Evolutionary conservation across 1,140 invertebrate genomes (phyloP), one percentile per base, ranked within the genome.

Genomic region (Rhyzopertha dominica): DNA sequence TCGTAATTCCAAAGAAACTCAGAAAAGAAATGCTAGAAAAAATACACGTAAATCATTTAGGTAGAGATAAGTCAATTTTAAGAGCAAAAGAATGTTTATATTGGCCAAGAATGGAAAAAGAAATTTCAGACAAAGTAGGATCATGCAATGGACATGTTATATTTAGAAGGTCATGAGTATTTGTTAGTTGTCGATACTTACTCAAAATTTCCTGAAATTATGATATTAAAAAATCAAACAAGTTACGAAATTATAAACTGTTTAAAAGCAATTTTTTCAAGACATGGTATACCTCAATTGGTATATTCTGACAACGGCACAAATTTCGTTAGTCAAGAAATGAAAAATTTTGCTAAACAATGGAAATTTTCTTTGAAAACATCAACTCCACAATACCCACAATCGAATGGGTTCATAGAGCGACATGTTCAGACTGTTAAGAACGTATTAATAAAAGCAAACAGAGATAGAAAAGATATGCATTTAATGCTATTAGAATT

Each of bases 401-500:
- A 66, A 41, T 61, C 62, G 4, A 72, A 73, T 49, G 69, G 71
- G 1, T 53, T 66, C 35, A 61, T 60, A 5, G 68, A 73, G 54
- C 19, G 56, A 13, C 18, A 51, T 1, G 35, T 62, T n/a, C 48
- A 54, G 34, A 54, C 45, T 5, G 46, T 58, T 13, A 59, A 66
- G 55, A 56, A 49, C 22, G 44, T 54, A 14, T 31, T 62, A n/a
- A 53, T 51, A 20, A 63, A 65, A 51, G 43, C 32, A 13, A 34
- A 5, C 0, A 32, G 29, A 9, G 51, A 53, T 9, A 30, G 35
- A 22, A 31, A 43, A 13, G 51, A 59, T 45, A 44, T 38, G 19
- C 35, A 55, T 26, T 29, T 56, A 36, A 43, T 50, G 4, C 38
- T 62, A 13, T 30, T 59, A 17, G 46, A 51, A 25, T 54, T 54